Evolutionary conservation across 2,888 invertebrate genomes (phyloP).

Genomic region (Sphaerophoria taeniata): DNA sequence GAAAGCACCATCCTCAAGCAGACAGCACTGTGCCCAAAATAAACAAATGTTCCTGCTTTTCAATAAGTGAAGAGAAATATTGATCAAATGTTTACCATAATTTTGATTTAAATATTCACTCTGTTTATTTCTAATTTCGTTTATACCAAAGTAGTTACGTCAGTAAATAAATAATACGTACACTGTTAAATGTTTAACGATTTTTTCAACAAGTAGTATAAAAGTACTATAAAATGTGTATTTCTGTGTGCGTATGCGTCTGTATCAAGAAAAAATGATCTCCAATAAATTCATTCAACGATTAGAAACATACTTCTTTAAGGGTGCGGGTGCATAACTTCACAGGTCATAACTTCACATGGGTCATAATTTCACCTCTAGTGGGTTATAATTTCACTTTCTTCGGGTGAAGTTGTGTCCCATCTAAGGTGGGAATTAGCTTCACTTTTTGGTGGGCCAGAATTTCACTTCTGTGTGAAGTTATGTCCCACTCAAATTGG

Average conservation of each 20-base stretch:
- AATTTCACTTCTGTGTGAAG: too few species aligned
- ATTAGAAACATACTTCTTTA: not conserved
- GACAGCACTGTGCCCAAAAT: not conserved
- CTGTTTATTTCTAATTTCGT: constrained; percentile 21
- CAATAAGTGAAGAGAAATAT: not conserved
- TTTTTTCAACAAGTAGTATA: constrained; percentile 25
- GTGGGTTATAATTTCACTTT: too few species aligned
- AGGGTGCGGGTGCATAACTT: too few species aligned
- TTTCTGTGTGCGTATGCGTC: not conserved
- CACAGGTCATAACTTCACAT: too few species aligned
- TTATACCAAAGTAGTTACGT: constrained; percentile 5
- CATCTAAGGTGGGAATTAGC: too few species aligned
- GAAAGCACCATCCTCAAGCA: too few species aligned
- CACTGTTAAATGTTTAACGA: constrained; percentile 15
- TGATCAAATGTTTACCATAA: constrained; percentile 13
- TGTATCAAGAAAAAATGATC: not conserved
- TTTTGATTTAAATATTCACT: constrained; percentile 17
- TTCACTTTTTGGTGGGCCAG: too few species aligned
- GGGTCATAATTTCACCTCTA: too few species aligned
- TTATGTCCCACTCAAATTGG: too few species aligned
- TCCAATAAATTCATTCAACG: not conserved
- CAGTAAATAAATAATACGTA: constrained; percentile 3
- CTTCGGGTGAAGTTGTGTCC: too few species aligned
- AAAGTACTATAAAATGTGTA: not conserved
- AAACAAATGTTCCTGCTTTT: not conserved